phyloP scores from a whole-genome alignment of 2,888 invertebrate species.

The Heliconius erato region DNA sequence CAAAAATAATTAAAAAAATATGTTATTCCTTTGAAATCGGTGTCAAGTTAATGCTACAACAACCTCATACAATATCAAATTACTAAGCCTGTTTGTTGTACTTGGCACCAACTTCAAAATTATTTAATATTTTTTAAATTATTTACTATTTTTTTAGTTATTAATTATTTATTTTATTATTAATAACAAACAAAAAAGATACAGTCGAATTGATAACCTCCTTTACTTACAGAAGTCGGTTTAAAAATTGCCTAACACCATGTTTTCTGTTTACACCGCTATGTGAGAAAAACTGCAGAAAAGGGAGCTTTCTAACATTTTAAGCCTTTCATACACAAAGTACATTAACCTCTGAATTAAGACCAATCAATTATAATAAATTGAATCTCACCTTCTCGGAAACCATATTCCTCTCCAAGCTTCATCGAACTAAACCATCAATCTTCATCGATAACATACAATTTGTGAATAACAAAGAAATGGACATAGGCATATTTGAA shows the following conservation, averaged over 20 bases:
- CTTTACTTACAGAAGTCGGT: too few species aligned
- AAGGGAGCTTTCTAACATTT: neutral
- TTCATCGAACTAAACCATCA: conserved; percentile 16
- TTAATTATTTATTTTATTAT: too few species aligned
- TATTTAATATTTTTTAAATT: too few species aligned
- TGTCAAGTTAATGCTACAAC: too few species aligned
- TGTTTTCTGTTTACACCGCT: neutral
- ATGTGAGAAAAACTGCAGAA: neutral
- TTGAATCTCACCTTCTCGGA: neutral
- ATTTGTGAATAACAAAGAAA: conserved; percentile 45
- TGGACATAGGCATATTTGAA: conserved; percentile 44
- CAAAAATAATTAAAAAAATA: too few species aligned
- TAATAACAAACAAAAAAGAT: too few species aligned
- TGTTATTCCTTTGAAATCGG: too few species aligned
- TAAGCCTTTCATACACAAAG: neutral
- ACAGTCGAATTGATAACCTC: too few species aligned
- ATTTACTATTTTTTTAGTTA: too few species aligned
- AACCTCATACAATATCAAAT: too few species aligned
- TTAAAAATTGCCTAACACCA: neutral
- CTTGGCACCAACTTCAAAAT: too few species aligned
- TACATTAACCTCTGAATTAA: conserved; percentile 10
- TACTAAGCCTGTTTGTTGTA: too few species aligned
- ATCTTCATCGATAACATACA: conserved; percentile 31
- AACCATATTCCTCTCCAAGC: neutral
- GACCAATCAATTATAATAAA: conserved; percentile 14